These are phyloP conservation scores for Rhamnusium bicolor DNA, from an alignment of 2,888 invertebrate species.

Conservation along the genomic window DNA sequence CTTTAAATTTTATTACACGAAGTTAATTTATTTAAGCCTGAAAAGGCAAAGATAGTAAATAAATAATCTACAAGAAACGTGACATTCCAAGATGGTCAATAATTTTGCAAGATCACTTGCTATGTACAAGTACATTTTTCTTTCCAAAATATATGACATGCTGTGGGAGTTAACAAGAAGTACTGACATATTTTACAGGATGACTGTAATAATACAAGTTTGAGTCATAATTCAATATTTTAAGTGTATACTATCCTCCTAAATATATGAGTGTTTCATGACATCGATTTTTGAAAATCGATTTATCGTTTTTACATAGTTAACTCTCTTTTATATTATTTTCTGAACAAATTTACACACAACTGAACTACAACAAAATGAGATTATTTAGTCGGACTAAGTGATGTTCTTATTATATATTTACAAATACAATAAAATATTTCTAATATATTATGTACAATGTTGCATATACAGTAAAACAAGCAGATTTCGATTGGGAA, in stretches of 20 bases:
- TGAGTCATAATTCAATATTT: background rate
- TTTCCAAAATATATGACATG: slow-evolving; percentile 25
- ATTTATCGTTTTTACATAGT: background rate
- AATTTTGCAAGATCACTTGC: slow-evolving; percentile 44
- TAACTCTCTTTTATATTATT: no score
- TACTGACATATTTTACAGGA: background rate
- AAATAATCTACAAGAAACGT: slow-evolving; percentile 47
- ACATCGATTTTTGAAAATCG: background rate
- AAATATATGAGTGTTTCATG: background rate
- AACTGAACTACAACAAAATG: no score
- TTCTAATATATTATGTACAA: no score
- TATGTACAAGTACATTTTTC: background rate
- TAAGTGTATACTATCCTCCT: background rate
- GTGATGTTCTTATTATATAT: no score
- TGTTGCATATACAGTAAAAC: no score
- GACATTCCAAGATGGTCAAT: slow-evolving; percentile 46
- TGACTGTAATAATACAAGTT: background rate
- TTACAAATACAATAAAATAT: no score
- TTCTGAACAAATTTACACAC: no score
- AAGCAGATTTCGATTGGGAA: no score
- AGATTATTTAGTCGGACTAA: no score
- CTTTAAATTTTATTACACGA: slow-evolving; percentile 9
- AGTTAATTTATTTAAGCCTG: slow-evolving; percentile 12
- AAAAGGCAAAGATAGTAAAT: slow-evolving; percentile 39
- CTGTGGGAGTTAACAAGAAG: slow-evolving; percentile 21